A percentile compares a stretch with the other conserved stretches of the same genome.
These are phyloP conservation scores for Vesta saturnalis DNA, from an alignment of 2,888 invertebrate genomes.

Conservation along the genomic window DNA sequence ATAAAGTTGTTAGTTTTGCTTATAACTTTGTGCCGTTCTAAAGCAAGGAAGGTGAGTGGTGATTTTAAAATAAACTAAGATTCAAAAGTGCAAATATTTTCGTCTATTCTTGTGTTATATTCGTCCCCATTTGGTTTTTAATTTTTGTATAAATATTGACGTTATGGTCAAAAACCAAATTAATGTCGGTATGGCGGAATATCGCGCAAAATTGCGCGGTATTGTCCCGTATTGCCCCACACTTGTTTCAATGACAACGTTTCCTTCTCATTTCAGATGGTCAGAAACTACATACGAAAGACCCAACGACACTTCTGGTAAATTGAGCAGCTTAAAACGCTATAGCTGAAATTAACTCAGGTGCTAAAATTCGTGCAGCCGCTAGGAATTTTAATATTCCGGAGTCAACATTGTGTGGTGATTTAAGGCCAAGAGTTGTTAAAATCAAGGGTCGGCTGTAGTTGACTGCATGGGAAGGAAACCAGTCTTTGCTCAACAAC, in stretches of 20 bases:
- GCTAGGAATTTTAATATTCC: too few relatives aligned
- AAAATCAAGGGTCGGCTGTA: neutral
- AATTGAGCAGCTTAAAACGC: neutral
- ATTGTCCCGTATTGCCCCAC: neutral
- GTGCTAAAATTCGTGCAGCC: too few relatives aligned
- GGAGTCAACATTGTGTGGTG: neutral
- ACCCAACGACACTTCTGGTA: neutral
- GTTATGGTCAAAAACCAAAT: neutral
- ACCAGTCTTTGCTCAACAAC: neutral
- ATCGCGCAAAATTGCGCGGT: neutral
- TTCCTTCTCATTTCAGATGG: too few relatives aligned
- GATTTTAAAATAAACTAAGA: too few relatives aligned
- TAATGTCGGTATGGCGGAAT: neutral
- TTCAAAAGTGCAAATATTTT: neutral
- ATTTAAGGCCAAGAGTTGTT: neutral
- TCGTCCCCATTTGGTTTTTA: neutral
- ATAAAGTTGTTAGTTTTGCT: neutral
- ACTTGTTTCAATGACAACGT: neutral
- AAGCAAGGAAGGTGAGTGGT: neutral
- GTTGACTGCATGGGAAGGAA: too few relatives aligned
- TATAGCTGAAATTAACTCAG: neutral
- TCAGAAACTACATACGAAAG: too few relatives aligned
- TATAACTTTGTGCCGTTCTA: neutral
- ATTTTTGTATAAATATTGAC: neutral
- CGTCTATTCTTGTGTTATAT: neutral